phyloP scores from a whole-genome alignment of 2,888 invertebrate genomes.

The Drepana falcataria region DNA sequence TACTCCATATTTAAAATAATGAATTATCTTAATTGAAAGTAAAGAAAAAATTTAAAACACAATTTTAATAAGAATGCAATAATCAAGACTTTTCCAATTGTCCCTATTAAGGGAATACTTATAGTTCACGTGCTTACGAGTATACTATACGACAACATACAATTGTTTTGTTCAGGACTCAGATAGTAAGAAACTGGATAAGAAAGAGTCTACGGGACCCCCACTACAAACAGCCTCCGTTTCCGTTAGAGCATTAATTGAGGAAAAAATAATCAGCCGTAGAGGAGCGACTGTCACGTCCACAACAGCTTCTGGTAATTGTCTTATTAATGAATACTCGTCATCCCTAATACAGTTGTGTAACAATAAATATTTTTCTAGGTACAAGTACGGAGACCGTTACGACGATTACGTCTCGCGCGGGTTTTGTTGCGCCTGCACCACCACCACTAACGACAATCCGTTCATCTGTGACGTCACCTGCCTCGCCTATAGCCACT shows the following conservation, averaged over 20 bases:
- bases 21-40: too few species aligned
- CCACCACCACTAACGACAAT: constrained; percentile 65
- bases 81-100: too few species aligned
- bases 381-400: constrained; percentile 45
- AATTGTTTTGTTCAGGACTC: constrained; percentile 82
- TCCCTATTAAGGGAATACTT: too few species aligned
- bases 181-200: constrained; percentile 91
- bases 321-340: constrained; percentile 1
- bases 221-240: constrained; percentile 95
- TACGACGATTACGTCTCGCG: constrained; percentile 42
- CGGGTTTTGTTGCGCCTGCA: constrained; percentile 65
- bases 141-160: too few species aligned
- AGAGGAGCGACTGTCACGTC: constrained; percentile 77
- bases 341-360: neutral
- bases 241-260: constrained; percentile 92
- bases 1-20: too few species aligned
- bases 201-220: constrained; percentile 89
- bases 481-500: constrained; percentile 68
- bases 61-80: too few species aligned
- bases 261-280: constrained; percentile 95
- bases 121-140: too few species aligned
- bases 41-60: too few species aligned
- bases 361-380: constrained; percentile 19
- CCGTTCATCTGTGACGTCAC: constrained; percentile 51
- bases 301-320: constrained; percentile 43